Base-by-base conservation (phyloP, 2,797 vertebrate genomes). In the Cynodonichthys magdalenae region DNA sequence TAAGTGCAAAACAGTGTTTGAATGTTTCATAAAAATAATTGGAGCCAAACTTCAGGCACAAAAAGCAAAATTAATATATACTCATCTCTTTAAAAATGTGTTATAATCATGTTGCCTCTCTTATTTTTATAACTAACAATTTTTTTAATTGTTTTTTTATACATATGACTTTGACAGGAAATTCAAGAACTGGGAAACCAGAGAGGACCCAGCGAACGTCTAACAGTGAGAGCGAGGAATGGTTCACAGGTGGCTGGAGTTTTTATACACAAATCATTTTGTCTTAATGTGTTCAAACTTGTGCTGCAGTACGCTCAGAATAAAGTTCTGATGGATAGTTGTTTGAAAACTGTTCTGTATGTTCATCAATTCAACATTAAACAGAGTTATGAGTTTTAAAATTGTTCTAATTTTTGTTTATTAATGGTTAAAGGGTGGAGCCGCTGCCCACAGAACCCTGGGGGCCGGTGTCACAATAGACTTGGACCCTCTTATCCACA, bases 211-310 rank as follows among this genome's bases (percentile, higher is more conserved):
- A 14, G 27, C 77, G 63, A 31, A 45, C 4, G 4, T 79, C 82
- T 53, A 80, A 84, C 69, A 87, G 89, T 49, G 82, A 87, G 15
- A 90, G 87, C 10, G 87, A 91, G 70, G 88, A 90, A 59, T 24
- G 20, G 56, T 51, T 53, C 52, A 28, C 62, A 81, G 84, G 87
- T 90, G 75, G 3, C 29, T 31, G 10, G 1, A 36, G 2, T 8
- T 18, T 45, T 45, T 45, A 45, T 8, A 7, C n/a, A 18, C 44
- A 19, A 18, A n/a, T 46, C 18, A 15, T 44, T 44, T 39, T 14
- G 36, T 39, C 34, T 10, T 14, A 39, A 12, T 39, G 36, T 4
- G 36, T 14, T 39, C 3, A 39, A 39, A 39, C 36, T 1, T 39
- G 31, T 34, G 31, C 31, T 34, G 7, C 31, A 8, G 31, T 10